A percentile compares a stretch with the other conserved stretches of the same genome.
Conservation (phyloP, 2,113 vertebrate species). For the Ranitomeya variabilis region DNA sequence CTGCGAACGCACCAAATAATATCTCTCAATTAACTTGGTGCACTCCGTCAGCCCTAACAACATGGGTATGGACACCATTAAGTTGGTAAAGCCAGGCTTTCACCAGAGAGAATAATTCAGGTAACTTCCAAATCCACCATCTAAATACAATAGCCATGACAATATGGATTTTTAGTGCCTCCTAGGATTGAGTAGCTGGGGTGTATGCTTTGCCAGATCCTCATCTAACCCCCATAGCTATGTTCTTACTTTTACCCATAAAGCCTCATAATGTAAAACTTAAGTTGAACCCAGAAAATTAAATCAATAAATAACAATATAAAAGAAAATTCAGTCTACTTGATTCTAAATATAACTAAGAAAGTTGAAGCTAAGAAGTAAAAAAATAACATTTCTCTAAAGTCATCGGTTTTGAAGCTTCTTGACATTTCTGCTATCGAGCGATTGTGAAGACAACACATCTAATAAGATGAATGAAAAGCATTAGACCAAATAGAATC, state of each 20-base stretch:
- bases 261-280: not conserved
- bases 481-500: not conserved
- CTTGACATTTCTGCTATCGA: not conserved
- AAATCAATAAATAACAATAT: not conserved
- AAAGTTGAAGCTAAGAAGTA: not conserved
- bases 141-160: no score
- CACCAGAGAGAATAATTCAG: no score
- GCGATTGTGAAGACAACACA: not conserved
- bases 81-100: no score
- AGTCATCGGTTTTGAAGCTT: not conserved
- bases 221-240: not conserved
- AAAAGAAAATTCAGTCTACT: not conserved
- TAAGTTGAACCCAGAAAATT: not conserved
- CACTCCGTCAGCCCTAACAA: no score
- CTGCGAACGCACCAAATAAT: no score
- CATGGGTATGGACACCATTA: no score
- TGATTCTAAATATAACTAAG: not conserved
- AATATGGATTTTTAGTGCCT: no score
- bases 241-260: not conserved
- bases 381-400: not conserved
- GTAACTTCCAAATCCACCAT: no score
- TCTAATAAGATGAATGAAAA: not conserved
- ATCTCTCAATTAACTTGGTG: no score
- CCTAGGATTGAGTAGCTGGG: no score
- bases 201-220: no score